These are phyloP conservation scores for Panulirus ornatus DNA, from an alignment of 1,140 invertebrate species.

Conservation along the genomic window DNA sequence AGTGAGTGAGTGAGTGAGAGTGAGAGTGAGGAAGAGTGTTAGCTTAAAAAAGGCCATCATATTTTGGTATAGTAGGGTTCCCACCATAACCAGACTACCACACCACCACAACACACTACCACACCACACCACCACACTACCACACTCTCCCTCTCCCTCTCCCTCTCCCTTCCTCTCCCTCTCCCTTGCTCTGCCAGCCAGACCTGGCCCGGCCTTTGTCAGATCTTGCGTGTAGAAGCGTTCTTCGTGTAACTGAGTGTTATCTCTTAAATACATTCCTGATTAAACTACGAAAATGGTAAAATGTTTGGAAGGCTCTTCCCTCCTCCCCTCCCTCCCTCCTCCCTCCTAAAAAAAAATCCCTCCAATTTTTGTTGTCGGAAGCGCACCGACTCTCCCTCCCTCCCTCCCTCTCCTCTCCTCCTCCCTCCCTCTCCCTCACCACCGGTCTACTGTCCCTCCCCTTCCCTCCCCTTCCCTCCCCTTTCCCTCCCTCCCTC, in stretches of 20 bases:
- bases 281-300: slow-evolving; percentile 70
- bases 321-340: too few relatives aligned
- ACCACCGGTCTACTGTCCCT: not conserved
- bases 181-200: not conserved
- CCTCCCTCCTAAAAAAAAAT: too few relatives aligned
- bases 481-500: slow-evolving; percentile 3
- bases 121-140: not conserved
- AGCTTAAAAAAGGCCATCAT: slow-evolving; percentile 44
- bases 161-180: slow-evolving; percentile 12
- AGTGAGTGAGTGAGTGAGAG: too few relatives aligned
- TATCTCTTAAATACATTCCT: slow-evolving; percentile 75
- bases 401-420: not conserved
- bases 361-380: slow-evolving; percentile 70
- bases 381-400: slow-evolving; percentile 20
- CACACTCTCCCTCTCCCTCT: not conserved
- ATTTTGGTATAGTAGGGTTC: not conserved
- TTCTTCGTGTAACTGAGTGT: slow-evolving; percentile 64
- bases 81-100: not conserved
- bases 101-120: not conserved
- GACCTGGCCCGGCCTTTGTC: slow-evolving; percentile 20
- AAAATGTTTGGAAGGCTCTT: slow-evolving; percentile 71
- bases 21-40: too few relatives aligned
- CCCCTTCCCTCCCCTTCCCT: not conserved
- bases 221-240: slow-evolving; percentile 56
- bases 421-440: not conserved